Percentiles rank a stretch among this genome's conserved stretches.
These are phyloP conservation scores for Heliopora coerulea DNA, from an alignment of 92 coral and sea anemone genomes.

Conservation along the genomic window DNA sequence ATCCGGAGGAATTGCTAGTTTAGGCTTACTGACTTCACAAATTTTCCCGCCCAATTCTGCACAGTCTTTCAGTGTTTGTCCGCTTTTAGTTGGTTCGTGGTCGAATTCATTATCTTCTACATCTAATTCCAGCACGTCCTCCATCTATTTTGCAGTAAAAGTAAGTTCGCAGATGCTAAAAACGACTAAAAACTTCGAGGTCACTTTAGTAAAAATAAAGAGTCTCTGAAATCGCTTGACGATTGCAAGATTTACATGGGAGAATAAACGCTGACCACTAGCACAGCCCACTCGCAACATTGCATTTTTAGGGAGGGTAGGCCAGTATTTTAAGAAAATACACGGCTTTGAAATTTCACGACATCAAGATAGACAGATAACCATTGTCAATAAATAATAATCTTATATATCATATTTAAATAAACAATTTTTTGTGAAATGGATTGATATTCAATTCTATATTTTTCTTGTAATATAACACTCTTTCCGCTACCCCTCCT, in stretches of 20 bases:
- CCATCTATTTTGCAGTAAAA: neutral
- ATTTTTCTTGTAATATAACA: too few relatives aligned
- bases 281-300: neutral
- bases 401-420: too few relatives aligned
- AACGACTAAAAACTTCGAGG: neutral
- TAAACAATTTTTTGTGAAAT: too few relatives aligned
- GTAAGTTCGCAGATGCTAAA: neutral
- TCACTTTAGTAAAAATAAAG: neutral
- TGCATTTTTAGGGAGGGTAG: too few relatives aligned
- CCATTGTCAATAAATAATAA: too few relatives aligned
- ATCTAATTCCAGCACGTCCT: constrained; percentile 21
- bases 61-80: neutral
- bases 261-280: neutral
- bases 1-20: neutral
- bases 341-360: too few relatives aligned
- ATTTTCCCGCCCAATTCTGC: neutral
- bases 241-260: neutral
- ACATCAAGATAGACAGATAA: too few relatives aligned
- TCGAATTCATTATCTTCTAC: constrained; percentile 28
- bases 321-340: too few relatives aligned
- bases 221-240: neutral
- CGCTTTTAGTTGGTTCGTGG: neutral
- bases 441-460: too few relatives aligned
- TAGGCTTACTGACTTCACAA: neutral
- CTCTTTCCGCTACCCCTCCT: too few relatives aligned